Evolutionary conservation across 2,113 vertebrate genomes (phyloP).

Genomic region (Scopus umbretta): DNA sequence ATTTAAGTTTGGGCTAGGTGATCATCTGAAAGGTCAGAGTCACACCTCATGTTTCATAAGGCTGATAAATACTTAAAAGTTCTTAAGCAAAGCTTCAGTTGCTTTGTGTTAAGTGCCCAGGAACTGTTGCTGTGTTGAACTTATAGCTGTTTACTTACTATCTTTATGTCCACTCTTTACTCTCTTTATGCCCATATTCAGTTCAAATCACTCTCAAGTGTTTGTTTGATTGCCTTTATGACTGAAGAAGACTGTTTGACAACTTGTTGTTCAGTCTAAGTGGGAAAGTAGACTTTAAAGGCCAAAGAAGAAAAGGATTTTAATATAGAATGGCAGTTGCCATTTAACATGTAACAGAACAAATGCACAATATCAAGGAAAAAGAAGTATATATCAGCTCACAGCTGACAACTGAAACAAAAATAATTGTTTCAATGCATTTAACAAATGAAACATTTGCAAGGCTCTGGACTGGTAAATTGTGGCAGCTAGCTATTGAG

Average conservation of each 20-base stretch:
- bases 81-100: not conserved
- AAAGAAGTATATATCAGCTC: not conserved
- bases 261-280: not conserved
- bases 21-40: not conserved
- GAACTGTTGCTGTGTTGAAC: not conserved
- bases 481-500: constrained; percentile 10
- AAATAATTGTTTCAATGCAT: constrained; percentile 15
- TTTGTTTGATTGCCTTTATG: not conserved
- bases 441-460: constrained; percentile 1
- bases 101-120: not conserved
- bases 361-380: not conserved
- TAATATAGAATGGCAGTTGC: not conserved
- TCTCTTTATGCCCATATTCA: not conserved
- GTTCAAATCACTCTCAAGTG: not conserved
- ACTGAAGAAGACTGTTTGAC: not conserved
- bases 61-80: not conserved
- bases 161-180: not conserved
- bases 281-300: not conserved
- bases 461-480: not conserved
- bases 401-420: constrained; percentile 5
- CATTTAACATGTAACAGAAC: not conserved
- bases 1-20: not conserved
- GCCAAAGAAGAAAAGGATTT: not conserved
- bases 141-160: not conserved
- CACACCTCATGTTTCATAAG: not conserved